These are phyloP conservation scores for Gorsachius magnificus DNA, from an alignment of 2,797 vertebrate species.

Conservation along the genomic window DNA sequence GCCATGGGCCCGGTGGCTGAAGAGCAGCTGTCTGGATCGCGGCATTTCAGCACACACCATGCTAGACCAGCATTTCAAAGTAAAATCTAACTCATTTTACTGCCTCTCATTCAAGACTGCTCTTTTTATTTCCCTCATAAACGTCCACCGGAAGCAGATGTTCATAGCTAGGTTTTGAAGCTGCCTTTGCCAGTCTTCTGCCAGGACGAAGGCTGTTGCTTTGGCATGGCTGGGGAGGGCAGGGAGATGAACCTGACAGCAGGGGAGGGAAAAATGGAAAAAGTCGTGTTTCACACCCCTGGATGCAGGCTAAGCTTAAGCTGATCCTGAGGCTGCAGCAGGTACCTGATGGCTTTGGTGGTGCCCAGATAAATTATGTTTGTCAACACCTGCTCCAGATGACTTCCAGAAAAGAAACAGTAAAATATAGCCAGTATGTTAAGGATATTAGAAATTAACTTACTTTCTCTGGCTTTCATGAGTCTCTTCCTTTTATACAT, in stretches of 20 bases:
- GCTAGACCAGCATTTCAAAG: neutral
- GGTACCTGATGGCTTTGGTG: neutral
- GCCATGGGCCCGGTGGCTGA: fast-evolving
- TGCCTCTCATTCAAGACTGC: neutral
- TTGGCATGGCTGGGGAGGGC: neutral
- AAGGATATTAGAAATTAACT: neutral
- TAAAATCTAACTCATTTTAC: neutral
- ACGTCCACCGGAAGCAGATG: fast-evolving
- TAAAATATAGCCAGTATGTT: neutral
- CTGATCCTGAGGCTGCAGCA: fast-evolving
- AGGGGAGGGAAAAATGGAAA: neutral
- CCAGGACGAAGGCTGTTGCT: neutral
- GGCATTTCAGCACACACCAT: neutral
- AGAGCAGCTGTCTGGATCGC: neutral
- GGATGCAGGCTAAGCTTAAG: neutral
- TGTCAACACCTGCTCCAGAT: neutral
- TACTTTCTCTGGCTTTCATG: neutral
- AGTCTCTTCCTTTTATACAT: neutral
- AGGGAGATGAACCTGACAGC: fast-evolving
- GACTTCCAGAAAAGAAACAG: neutral
- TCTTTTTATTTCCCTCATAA: neutral
- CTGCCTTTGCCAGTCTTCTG: neutral
- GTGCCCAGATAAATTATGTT: neutral
- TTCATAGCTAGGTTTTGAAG: neutral
- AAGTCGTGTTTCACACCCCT: neutral